phyloP scores from a whole-genome alignment of 2,888 invertebrate species.

The Slavum lentiscoides region DNA sequence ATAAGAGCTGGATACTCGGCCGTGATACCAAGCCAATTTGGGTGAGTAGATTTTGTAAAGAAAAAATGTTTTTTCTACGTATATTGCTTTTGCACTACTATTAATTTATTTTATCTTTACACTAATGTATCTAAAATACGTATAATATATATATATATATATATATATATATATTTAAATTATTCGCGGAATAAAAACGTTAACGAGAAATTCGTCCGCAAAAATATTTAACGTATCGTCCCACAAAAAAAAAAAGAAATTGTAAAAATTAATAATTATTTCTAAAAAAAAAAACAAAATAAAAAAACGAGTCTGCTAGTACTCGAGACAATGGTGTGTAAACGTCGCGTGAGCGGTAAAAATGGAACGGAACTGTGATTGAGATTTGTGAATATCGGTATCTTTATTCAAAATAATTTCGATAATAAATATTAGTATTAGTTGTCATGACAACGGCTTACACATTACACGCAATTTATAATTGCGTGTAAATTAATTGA shows the following conservation, averaged over 20 bases:
- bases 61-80: background rate
- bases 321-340: no score
- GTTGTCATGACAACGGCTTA: no score
- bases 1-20: constrained; percentile 77
- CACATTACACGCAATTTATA: no score
- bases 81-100: constrained; percentile 41
- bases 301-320: no score
- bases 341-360: no score
- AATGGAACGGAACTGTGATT: no score
- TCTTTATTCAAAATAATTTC: no score
- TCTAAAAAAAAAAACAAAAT: constrained; percentile 15
- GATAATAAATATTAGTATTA: no score
- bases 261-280: background rate
- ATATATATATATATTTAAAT: background rate
- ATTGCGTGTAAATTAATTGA: no score
- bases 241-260: background rate
- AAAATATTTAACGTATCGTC: constrained; percentile 1
- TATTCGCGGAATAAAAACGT: background rate
- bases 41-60: constrained; percentile 68
- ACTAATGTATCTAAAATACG: constrained; percentile 1
- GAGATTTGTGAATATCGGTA: no score
- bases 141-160: background rate
- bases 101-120: constrained; percentile 33
- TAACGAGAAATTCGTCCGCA: background rate
- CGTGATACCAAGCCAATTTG: constrained; percentile 79